Evolutionary conservation across 2,797 vertebrate species (phyloP).

Genomic region (Galaxias olidus): DNA sequence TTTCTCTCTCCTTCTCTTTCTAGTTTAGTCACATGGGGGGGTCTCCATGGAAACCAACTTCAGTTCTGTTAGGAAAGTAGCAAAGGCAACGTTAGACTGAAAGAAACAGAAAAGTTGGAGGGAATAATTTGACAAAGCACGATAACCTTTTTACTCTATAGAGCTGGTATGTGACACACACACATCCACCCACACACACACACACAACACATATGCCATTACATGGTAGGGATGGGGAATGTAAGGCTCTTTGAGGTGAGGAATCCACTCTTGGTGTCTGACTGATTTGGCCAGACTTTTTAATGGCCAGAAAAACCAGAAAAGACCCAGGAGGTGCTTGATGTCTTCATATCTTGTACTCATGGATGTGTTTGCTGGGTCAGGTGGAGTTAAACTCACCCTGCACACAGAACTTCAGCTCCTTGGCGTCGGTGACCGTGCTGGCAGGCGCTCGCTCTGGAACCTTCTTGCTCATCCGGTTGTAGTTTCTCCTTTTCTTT

Average conservation of each 20-base stretch:
- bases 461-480: conserved; percentile 86
- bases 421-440: conserved; percentile 86
- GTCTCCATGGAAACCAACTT: conserved; percentile 78
- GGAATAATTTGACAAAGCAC: too few species aligned
- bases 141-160: too few species aligned
- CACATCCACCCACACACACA: too few species aligned
- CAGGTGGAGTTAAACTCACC: conserved; percentile 74
- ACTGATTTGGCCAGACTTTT: too few species aligned
- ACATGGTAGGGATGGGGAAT: too few species aligned
- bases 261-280: too few species aligned
- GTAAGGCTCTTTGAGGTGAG: too few species aligned
- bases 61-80: conserved; percentile 45
- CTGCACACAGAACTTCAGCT: conserved; percentile 92
- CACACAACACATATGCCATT: too few species aligned
- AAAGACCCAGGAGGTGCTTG: neutral
- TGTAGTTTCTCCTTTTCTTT: conserved; percentile 88
- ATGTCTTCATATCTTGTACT: neutral
- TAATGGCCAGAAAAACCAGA: too few species aligned
- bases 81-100: conserved; percentile 16
- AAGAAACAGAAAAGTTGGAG: conserved; percentile 4
- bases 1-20: conserved; percentile 8
- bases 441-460: conserved; percentile 70
- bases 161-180: too few species aligned
- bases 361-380: neutral
- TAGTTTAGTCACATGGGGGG: conserved; percentile 40